Evolutionary conservation across 2,888 invertebrate species (phyloP).

Genomic region (Machimus atricapillus): DNA sequence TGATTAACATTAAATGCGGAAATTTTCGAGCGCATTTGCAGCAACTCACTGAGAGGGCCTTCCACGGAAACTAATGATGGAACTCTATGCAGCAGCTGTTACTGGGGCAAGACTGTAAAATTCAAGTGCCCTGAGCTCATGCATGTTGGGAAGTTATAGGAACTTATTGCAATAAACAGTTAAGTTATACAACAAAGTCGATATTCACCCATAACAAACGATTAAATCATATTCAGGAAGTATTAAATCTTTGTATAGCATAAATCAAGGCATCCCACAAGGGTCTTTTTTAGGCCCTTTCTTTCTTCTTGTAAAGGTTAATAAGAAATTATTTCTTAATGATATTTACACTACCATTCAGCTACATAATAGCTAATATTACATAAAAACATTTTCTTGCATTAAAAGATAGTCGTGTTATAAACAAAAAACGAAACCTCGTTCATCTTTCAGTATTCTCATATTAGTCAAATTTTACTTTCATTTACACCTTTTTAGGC

Average conservation of each 20-base stretch:
- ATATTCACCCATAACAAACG: not conserved
- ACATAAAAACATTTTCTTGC: not conserved
- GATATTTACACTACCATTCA: not conserved
- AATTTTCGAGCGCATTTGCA: slow-evolving; percentile 1
- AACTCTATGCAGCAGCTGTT: not conserved
- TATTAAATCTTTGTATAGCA: not conserved
- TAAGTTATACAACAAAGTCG: not conserved
- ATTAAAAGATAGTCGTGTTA: not conserved
- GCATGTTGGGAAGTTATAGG: not conserved
- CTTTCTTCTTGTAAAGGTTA: not conserved
- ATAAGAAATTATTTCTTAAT: not conserved
- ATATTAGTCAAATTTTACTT: not conserved
- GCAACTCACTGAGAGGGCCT: not conserved
- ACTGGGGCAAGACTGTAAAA: not conserved
- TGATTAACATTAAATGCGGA: slow-evolving; percentile 5
- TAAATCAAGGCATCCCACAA: not conserved
- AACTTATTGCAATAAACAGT: not conserved
- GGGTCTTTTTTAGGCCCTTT: not conserved
- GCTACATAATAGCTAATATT: not conserved
- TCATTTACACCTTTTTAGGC: not conserved
- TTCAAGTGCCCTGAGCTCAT: not conserved
- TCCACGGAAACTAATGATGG: not conserved
- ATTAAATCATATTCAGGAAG: not conserved
- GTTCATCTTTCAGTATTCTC: not conserved
- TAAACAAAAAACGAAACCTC: not conserved